Evolutionary conservation across 2,888 invertebrate species (phyloP).

Genomic region (Sympetrum striolatum): DNA sequence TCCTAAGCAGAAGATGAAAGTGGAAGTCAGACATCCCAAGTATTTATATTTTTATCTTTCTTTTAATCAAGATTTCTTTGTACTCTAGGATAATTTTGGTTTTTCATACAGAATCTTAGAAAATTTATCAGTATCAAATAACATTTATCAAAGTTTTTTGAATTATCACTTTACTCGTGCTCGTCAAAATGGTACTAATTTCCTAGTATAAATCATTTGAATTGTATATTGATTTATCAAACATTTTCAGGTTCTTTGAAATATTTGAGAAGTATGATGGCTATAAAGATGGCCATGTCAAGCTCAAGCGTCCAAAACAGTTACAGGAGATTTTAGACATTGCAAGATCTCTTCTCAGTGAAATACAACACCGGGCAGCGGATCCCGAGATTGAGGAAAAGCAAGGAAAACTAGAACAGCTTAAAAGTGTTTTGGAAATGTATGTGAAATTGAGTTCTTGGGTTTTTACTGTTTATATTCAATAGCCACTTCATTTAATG

Average conservation of each 20-base stretch:
- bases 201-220: no score
- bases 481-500: not conserved
- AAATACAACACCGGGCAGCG: slow-evolving; percentile 86
- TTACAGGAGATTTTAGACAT: slow-evolving; percentile 97
- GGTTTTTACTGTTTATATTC: not conserved
- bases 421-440: slow-evolving; percentile 99
- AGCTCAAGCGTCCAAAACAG: slow-evolving; percentile 96
- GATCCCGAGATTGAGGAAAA: slow-evolving; percentile 96
- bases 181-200: no score
- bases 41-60: slow-evolving; percentile 55
- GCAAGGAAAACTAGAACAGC: slow-evolving; percentile 94
- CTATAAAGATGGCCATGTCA: slow-evolving; percentile 93
- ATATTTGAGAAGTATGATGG: slow-evolving; percentile 98
- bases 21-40: slow-evolving; percentile 96
- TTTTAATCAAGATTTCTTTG: no score
- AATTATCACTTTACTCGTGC: no score
- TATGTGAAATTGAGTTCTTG: slow-evolving; percentile 59
- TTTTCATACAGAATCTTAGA: no score
- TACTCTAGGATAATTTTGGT: no score
- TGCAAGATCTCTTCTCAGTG: slow-evolving; percentile 85
- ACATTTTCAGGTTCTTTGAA: slow-evolving; percentile 84
- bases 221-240: not conserved
- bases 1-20: slow-evolving; percentile 99
- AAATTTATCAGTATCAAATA: no score
- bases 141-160: no score